Conservation (phyloP, 2,797 vertebrate genomes). For the Tangara arthus region DNA sequence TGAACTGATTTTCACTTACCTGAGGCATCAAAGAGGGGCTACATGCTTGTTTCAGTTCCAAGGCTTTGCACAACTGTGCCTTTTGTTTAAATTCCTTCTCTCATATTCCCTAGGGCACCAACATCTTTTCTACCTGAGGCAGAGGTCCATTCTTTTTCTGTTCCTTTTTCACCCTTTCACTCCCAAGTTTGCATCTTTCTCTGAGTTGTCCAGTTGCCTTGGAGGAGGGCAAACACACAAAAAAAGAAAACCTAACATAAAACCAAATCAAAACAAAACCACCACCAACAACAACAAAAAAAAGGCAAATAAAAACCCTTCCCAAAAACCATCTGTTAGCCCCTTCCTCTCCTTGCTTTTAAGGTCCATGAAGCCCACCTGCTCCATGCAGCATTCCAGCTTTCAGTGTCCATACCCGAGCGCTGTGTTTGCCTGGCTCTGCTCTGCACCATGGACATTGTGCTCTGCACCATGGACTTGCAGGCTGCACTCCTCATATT, state of each 20-base stretch:
- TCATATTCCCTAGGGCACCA: background rate
- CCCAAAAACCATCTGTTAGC: background rate
- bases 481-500: fast-evolving
- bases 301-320: background rate
- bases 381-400: background rate
- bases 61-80: background rate
- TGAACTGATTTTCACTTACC: background rate
- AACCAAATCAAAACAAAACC: background rate
- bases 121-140: background rate
- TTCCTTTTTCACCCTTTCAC: background rate
- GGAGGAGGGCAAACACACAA: background rate
- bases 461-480: background rate
- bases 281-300: fast-evolving
- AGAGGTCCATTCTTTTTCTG: background rate
- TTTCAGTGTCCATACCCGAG: background rate
- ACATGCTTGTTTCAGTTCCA: conserved; percentile 3
- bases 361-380: background rate
- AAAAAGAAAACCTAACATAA: background rate
- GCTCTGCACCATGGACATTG: fast-evolving
- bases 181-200: background rate
- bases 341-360: background rate
- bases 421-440: fast-evolving
- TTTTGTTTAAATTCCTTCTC: conserved; percentile 1
- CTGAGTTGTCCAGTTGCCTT: background rate
- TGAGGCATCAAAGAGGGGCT: background rate